Conservation (phyloP, 1,140 invertebrate species). For the Cyphomyrmex costatus region DNA sequence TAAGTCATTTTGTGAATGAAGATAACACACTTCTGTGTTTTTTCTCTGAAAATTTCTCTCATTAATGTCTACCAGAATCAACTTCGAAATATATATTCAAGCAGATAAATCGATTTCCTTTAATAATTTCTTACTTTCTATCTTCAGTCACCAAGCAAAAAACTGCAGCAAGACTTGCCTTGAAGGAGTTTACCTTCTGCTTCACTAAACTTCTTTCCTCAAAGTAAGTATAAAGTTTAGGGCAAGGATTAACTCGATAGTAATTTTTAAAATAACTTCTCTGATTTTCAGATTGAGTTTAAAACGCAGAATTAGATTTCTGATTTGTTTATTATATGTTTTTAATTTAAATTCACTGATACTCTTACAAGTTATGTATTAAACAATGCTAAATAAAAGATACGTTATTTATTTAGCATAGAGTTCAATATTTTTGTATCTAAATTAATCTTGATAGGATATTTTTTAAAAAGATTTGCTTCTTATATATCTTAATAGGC, state of each 20-base stretch:
- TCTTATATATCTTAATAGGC: background rate
- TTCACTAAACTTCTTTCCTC: constrained; percentile 58
- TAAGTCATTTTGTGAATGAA: constrained; percentile 1
- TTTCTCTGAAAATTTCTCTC: background rate
- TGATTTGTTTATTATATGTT: constrained; percentile 29
- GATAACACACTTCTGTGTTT: background rate
- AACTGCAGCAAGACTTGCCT: constrained; percentile 47
- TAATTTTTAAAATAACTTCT: constrained; percentile 56
- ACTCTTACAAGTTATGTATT: background rate
- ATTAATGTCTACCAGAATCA: background rate
- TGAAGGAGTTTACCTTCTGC: constrained; percentile 52
- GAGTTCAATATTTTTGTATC: background rate
- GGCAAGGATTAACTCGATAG: constrained; percentile 48
- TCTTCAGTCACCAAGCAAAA: constrained; percentile 34
- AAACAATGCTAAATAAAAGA: background rate
- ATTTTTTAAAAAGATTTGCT: background rate
- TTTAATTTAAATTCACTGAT: background rate
- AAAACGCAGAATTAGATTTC: constrained; percentile 27
- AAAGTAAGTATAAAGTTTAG: constrained; percentile 64
- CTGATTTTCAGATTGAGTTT: constrained; percentile 37
- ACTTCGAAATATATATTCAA: constrained; percentile 35
- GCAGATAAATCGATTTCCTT: constrained; percentile 58
- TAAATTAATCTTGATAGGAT: background rate
- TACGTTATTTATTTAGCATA: background rate
- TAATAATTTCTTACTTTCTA: constrained; percentile 49